Evolutionary conservation across 1,140 invertebrate species (phyloP).

Genomic region (Agrilus planipennis): DNA sequence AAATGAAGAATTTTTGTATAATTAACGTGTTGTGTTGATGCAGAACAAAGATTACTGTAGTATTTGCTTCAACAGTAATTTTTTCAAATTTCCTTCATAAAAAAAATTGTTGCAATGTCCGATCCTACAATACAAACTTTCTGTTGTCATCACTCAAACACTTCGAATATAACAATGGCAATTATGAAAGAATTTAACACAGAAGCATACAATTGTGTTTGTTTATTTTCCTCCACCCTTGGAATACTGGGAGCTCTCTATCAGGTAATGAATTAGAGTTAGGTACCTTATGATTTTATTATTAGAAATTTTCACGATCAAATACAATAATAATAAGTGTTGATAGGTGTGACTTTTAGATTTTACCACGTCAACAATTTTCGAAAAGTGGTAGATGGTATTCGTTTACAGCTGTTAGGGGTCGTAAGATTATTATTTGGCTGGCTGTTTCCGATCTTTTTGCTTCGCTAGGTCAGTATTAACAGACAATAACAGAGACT

Average conservation of each 20-base stretch:
- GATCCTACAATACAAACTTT: slow-evolving; percentile 71
- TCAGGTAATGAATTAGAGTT: slow-evolving; percentile 44
- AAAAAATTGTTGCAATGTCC: slow-evolving; percentile 43
- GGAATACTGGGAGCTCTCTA: slow-evolving; percentile 62
- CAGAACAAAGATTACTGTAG: neutral
- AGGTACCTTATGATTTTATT: neutral
- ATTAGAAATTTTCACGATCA: slow-evolving; percentile 6
- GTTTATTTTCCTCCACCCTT: slow-evolving; percentile 55
- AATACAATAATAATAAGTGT: slow-evolving; percentile 6
- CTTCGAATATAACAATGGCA: slow-evolving; percentile 44
- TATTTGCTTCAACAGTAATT: neutral
- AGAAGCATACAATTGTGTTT: slow-evolving; percentile 56
- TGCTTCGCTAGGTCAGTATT: slow-evolving; percentile 53
- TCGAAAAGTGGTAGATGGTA: slow-evolving; percentile 36
- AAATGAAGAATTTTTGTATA: too few species aligned
- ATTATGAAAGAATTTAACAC: slow-evolving; percentile 58
- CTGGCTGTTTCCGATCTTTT: slow-evolving; percentile 64
- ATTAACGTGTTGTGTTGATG: neutral
- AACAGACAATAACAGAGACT: too few species aligned
- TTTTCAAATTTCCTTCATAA: neutral
- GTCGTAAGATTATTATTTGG: slow-evolving; percentile 62
- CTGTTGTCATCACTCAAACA: slow-evolving; percentile 56
- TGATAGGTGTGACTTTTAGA: slow-evolving; percentile 27
- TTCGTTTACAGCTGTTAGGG: slow-evolving; percentile 44
- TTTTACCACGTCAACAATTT: slow-evolving; percentile 32